phyloP scores from a whole-genome alignment of 2,888 invertebrate genomes.

The Rotaria macrura region DNA sequence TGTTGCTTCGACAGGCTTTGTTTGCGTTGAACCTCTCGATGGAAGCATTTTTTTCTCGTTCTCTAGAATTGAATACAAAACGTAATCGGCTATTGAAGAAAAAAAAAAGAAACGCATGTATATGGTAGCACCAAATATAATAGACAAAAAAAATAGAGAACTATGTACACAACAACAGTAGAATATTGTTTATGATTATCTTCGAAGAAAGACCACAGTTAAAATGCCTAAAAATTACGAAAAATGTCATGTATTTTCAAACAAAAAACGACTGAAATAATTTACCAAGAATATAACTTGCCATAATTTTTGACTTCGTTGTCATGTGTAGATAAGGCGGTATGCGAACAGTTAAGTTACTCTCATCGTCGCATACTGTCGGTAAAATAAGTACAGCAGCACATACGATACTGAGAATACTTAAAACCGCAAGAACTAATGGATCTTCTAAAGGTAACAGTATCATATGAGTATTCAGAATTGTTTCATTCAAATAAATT shows the following conservation, averaged over 20 bases:
- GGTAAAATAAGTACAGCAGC: not conserved
- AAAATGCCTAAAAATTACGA: not conserved
- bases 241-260: no score
- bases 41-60: not conserved
- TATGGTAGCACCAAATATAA: not conserved
- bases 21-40: not conserved
- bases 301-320: not conserved
- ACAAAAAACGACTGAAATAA: no score
- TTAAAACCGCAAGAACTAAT: not conserved
- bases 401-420: not conserved
- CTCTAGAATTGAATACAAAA: not conserved
- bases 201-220: not conserved
- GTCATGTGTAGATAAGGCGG: not conserved
- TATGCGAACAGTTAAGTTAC: not conserved
- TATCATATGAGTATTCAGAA: not conserved
- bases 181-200: not conserved
- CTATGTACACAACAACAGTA: not conserved
- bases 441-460: not conserved
- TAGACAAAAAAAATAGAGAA: not conserved
- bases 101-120: not conserved
- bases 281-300: slow-evolving; percentile 1
- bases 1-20: not conserved
- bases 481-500: not conserved
- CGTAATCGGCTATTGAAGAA: not conserved
- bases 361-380: not conserved